These are phyloP conservation scores for Progne subis DNA, from an alignment of 2,113 vertebrate genomes.

Conservation along the genomic window DNA sequence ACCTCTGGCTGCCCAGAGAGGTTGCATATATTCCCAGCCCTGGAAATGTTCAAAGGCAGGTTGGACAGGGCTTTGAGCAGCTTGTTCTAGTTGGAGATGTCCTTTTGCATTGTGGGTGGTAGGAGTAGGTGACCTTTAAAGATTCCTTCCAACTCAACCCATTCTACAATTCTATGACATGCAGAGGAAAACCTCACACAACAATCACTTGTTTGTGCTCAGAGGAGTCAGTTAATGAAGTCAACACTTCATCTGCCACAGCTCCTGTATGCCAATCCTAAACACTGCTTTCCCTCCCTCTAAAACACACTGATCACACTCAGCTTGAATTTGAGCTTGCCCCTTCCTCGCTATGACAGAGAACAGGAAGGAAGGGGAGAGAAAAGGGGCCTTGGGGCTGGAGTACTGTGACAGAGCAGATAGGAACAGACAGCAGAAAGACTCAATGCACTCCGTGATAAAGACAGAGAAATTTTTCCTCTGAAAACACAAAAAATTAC, in stretches of 20 bases:
- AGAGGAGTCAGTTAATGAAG: background rate
- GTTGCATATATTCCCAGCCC: background rate
- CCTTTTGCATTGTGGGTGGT: background rate
- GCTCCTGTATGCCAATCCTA: background rate
- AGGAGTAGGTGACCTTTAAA: background rate
- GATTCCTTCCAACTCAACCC: background rate
- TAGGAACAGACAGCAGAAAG: slow-evolving; percentile 13
- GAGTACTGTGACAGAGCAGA: background rate
- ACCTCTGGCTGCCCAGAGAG: background rate
- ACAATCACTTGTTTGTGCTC: background rate
- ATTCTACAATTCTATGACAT: background rate
- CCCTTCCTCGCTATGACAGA: slow-evolving; percentile 40
- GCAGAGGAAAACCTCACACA: background rate
- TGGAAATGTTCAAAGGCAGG: background rate
- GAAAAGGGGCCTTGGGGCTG: slow-evolving; percentile 33
- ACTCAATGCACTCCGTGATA: background rate
- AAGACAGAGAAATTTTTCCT: background rate
- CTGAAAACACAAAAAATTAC: slow-evolving; percentile 19
- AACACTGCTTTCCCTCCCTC: background rate
- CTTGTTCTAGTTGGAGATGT: background rate
- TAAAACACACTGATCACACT: slow-evolving; percentile 24
- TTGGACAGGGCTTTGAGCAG: background rate
- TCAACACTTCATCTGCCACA: background rate
- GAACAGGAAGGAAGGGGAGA: slow-evolving; percentile 40
- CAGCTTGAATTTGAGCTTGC: slow-evolving; percentile 12